Evolutionary conservation across 1,140 invertebrate species (phyloP).

Genomic region (Acromyrmex charruanus): DNA sequence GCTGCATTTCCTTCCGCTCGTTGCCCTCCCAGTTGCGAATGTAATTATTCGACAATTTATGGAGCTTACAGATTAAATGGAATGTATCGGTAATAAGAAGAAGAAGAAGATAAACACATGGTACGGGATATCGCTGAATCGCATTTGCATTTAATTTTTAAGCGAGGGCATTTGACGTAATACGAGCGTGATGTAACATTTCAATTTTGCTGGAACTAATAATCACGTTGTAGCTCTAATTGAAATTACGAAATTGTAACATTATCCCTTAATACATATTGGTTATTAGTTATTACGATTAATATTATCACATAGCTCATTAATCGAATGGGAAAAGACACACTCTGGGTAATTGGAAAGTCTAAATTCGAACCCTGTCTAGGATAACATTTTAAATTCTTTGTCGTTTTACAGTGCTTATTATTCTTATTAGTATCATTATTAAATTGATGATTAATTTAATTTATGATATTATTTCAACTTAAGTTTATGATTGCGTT

Average conservation of each 20-base stretch:
- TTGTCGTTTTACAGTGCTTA: no score
- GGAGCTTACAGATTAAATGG: slow-evolving; percentile 15
- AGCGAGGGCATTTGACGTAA: neutral
- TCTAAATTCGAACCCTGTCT: no score
- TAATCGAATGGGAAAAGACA: no score
- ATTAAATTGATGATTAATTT: no score
- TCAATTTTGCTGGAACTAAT: neutral
- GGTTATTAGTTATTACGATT: no score
- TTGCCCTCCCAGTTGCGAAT: neutral
- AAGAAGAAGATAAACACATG: neutral
- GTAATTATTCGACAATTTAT: slow-evolving; percentile 33
- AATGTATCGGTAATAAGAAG: slow-evolving; percentile 17
- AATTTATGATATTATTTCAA: no score
- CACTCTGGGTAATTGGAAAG: no score
- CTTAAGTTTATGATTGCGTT: no score
- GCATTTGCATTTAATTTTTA: neutral
- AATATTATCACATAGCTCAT: no score
- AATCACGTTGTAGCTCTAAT: neutral
- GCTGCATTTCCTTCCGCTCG: slow-evolving; percentile 37
- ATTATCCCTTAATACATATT: no score
- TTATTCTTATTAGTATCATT: no score
- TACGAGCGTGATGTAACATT: neutral
- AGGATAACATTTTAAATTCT: no score
- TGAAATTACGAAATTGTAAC: neutral
- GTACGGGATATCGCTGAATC: neutral